Evolutionary conservation across 2,797 vertebrate genomes (phyloP).

Genomic region (Lerista edwardsae): DNA sequence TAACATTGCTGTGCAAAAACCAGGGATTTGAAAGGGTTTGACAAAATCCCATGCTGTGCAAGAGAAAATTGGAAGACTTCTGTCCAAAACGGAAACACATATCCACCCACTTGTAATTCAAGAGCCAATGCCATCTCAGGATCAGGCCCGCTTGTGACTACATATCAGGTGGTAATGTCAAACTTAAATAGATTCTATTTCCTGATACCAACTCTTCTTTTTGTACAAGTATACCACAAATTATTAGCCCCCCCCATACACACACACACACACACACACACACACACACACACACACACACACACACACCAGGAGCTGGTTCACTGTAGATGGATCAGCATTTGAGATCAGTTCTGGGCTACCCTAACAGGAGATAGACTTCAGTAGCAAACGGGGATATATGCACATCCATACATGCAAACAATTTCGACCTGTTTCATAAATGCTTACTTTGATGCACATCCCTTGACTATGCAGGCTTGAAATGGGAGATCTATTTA

Average conservation of each 20-base stretch:
- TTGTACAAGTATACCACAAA: background rate
- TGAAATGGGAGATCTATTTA: background rate
- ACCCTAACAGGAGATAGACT: background rate
- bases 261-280: no score
- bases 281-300: no score
- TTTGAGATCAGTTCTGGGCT: background rate
- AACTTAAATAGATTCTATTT: background rate
- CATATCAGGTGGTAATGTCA: background rate
- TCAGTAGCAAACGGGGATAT: background rate
- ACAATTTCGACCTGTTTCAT: background rate
- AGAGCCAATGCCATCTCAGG: background rate
- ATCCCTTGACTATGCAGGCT: background rate
- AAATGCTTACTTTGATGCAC: background rate
- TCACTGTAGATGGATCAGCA: background rate
- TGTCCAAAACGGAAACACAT: slow-evolving; percentile 20
- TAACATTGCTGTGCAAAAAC: slow-evolving; percentile 33
- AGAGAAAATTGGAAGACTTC: background rate
- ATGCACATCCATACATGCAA: background rate
- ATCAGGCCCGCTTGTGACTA: background rate
- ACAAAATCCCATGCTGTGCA: slow-evolving; percentile 15
- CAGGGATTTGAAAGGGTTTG: slow-evolving; percentile 30
- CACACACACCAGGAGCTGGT: background rate
- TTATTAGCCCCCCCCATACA: no score
- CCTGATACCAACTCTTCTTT: background rate
- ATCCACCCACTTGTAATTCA: background rate